phyloP scores from a whole-genome alignment of 1,140 invertebrate species.

The Drosophila subpulchrella region DNA sequence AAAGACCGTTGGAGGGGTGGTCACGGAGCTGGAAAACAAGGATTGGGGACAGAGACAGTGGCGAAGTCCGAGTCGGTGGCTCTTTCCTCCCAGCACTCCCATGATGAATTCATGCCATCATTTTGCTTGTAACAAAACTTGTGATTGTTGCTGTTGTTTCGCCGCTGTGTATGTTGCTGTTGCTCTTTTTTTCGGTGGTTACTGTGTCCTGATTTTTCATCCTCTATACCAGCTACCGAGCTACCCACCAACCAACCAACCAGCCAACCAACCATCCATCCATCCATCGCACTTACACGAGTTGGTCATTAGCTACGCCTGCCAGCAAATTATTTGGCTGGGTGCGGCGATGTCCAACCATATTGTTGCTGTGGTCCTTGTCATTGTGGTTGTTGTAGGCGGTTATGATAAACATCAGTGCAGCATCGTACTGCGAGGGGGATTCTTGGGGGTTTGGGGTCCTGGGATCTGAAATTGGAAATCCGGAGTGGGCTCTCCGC shows the following conservation, averaged over 20 bases:
- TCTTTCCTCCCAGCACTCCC: slow-evolving; percentile 34
- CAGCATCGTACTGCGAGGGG: slow-evolving; percentile 32
- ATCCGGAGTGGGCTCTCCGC: slow-evolving; percentile 2
- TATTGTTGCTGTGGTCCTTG: slow-evolving; percentile 63
- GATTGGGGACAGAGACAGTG: slow-evolving; percentile 12
- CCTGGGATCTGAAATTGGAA: slow-evolving; percentile 8
- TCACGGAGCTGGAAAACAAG: slow-evolving; percentile 1
- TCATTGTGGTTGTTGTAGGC: slow-evolving; percentile 60
- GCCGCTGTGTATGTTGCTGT: slow-evolving; percentile 4
- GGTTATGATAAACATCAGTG: slow-evolving; percentile 77
- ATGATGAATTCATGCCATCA: slow-evolving; percentile 81
- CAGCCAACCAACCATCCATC: slow-evolving; percentile 51
- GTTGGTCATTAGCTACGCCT: slow-evolving; percentile 78
- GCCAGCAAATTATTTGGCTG: slow-evolving; percentile 76
- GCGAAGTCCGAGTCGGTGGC: slow-evolving; percentile 7
- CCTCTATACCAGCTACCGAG: slow-evolving; percentile 20
- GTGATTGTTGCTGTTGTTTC: slow-evolving; percentile 66
- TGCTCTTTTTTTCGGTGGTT: slow-evolving; percentile 28
- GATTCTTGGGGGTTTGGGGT: neutral
- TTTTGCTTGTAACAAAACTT: slow-evolving; percentile 76
- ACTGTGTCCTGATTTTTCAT: slow-evolving; percentile 69
- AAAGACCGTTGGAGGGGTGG: slow-evolving; percentile 2
- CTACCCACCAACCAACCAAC: slow-evolving; percentile 44
- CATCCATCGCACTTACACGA: slow-evolving; percentile 72
- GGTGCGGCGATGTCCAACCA: slow-evolving; percentile 55